Evolutionary conservation across 37 sponge, comb jelly and placozoan genomes (phyloP), one percentile per base, ranked within the genome.

Genomic region (Haliclona indistincta): DNA sequence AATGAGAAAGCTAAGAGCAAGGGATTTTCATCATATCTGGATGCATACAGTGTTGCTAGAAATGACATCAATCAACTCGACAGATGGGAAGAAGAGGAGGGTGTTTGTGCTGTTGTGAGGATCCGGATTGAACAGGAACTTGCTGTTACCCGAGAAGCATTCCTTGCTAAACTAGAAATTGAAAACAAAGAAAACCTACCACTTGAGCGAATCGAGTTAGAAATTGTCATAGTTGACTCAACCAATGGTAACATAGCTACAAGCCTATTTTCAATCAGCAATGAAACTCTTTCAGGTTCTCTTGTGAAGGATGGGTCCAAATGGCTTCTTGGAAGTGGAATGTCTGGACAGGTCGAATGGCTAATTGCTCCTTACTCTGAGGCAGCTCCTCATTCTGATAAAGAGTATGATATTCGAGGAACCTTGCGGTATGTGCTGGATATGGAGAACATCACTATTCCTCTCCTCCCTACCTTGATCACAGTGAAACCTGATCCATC

Each of bases 71-170:
- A 67, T 33, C 54, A 54, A 17, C n/a, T 67, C 23, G 68, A 67
- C 7, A 8, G 52, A 3, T 54, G 38, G 55, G 78, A 77, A 38
- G 56, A 47, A 35, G 78, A 51, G 38, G 78, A 2, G 23, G 78
- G 78, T 11, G 68, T 77, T 2, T 77, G 78, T 52, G 78, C 78
- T 25, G 56, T 77, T 35, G 78, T 77, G 22, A 77, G 78, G 52
- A 67, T 77, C 25, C 39, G 78, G 15, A 66, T 77, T 54, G 68
- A 77, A 36, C 78, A 77, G 32, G 78, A 77, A 53, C 40, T 77
- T 19, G 78, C 78, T 2, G 30, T 77, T 4, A 77, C 78, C 17
- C 37, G 78, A 47, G 68, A 65, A 67, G 78, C 78, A 52, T 77
- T 77, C 35, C 43, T 77, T 11, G 78, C 78, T 49, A 77, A 29